Percentiles rank a stretch among this genome's conserved stretches.
These are phyloP conservation scores for Pachydiplax longipennis DNA, from an alignment of 2,888 invertebrate species.

Conservation along the genomic window DNA sequence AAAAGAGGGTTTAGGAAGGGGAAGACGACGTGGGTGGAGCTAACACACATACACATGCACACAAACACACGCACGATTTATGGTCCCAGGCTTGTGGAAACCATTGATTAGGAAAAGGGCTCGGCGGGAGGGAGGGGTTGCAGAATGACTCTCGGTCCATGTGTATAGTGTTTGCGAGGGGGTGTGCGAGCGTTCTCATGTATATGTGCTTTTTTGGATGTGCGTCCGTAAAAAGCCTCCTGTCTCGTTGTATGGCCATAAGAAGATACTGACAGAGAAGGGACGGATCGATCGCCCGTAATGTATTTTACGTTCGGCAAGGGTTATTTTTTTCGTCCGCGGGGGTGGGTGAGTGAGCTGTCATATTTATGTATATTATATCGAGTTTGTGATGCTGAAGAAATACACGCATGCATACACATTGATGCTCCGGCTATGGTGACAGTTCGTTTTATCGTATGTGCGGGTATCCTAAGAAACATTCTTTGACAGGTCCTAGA, in stretches of 20 bases:
- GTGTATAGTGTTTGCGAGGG: background rate
- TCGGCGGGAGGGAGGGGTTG: background rate
- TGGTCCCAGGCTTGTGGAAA: slow-evolving; percentile 14
- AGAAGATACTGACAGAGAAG: background rate
- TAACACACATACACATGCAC: background rate
- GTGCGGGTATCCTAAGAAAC: too few relatives aligned
- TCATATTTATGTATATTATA: too few relatives aligned
- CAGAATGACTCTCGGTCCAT: background rate
- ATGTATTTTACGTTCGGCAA: background rate
- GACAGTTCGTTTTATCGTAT: too few relatives aligned
- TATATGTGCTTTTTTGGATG: background rate
- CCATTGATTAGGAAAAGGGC: slow-evolving; percentile 18
- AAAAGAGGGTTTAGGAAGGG: background rate
- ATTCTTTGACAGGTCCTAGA: too few relatives aligned
- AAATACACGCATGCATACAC: too few relatives aligned
- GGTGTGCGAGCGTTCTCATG: background rate
- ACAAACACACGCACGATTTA: background rate
- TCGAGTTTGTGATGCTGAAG: too few relatives aligned
- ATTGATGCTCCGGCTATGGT: too few relatives aligned
- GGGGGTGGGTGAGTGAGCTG: background rate
- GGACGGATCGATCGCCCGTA: background rate
- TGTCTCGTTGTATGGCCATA: background rate
- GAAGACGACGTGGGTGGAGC: background rate
- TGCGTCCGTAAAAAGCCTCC: background rate
- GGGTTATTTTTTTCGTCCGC: background rate